A percentile compares a stretch with the other conserved stretches of the same genome.
Conservation (phyloP, 2,797 vertebrate genomes). For the Fistularia tabacaria region DNA sequence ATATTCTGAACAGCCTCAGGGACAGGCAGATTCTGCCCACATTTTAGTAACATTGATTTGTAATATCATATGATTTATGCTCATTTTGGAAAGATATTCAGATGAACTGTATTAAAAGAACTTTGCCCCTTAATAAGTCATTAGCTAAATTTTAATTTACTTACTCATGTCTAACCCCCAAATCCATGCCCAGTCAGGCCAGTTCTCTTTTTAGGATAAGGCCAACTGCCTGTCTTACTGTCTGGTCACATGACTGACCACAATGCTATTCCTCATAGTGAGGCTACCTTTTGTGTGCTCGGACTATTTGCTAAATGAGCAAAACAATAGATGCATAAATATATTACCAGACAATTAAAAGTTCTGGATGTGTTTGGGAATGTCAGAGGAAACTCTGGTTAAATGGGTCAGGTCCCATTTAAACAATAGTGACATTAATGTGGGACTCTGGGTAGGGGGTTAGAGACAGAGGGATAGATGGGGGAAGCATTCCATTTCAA, state of each 20-base stretch:
- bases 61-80: too few species aligned
- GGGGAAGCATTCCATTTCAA: constrained; percentile 48
- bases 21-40: too few species aligned
- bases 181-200: constrained; percentile 17
- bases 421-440: constrained; percentile 63
- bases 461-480: constrained; percentile 14
- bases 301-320: constrained; percentile 58
- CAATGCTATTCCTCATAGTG: constrained; percentile 55
- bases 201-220: constrained; percentile 56
- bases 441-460: constrained; percentile 43
- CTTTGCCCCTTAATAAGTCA: constrained; percentile 6
- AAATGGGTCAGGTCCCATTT: constrained; percentile 73
- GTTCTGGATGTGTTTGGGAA: constrained; percentile 62
- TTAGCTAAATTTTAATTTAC: constrained; percentile 15
- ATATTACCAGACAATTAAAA: constrained; percentile 61
- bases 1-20: too few species aligned
- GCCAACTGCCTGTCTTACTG: constrained; percentile 51
- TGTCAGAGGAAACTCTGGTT: constrained; percentile 46
- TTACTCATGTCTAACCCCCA: constrained; percentile 4
- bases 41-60: too few species aligned
- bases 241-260: constrained; percentile 53
- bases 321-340: constrained; percentile 59
- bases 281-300: constrained; percentile 36
- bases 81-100: background rate
- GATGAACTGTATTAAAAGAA: background rate